Evolutionary conservation across 1,140 invertebrate species (phyloP).

Genomic region (Drosophila pseudoananassae): DNA sequence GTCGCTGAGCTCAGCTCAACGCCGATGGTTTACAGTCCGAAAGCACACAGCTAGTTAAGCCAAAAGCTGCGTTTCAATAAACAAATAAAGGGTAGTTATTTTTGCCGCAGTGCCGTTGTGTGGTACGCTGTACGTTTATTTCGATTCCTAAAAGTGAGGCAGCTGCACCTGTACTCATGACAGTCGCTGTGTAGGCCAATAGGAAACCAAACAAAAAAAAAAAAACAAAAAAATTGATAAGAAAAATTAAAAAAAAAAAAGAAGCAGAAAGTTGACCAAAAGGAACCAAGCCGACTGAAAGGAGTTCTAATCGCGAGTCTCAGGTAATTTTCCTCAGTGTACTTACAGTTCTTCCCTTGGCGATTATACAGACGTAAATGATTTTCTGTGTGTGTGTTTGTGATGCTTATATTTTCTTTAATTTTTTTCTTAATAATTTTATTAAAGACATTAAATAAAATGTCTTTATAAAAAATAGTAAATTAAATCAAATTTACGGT

Average conservation of each 20-base stretch:
- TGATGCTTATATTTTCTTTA: slow-evolving; percentile 2
- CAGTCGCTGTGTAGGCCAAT: slow-evolving; percentile 1
- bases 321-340: slow-evolving; percentile 6
- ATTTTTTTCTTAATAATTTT: slow-evolving; percentile 62
- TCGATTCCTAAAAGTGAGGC: slow-evolving; percentile 6
- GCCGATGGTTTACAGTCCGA: slow-evolving; percentile 64
- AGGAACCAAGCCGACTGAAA: neutral
- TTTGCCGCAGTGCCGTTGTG: neutral
- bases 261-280: neutral
- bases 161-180: slow-evolving; percentile 7
- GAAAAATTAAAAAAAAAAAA: neutral
- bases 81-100: neutral
- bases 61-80: slow-evolving; percentile 5
- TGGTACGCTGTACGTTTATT: neutral
- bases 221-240: neutral
- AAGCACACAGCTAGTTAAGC: slow-evolving; percentile 23
- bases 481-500: slow-evolving; percentile 75
- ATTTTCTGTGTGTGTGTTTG: slow-evolving; percentile 12
- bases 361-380: neutral
- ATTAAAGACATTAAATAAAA: slow-evolving; percentile 80
- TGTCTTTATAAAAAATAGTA: too few relatives aligned
- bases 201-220: neutral
- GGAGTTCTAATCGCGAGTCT: neutral
- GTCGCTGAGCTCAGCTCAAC: slow-evolving; percentile 77
- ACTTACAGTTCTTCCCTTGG: neutral